phyloP scores from a whole-genome alignment of 2,888 invertebrate genomes.

The Myopa tessellatipennis region DNA sequence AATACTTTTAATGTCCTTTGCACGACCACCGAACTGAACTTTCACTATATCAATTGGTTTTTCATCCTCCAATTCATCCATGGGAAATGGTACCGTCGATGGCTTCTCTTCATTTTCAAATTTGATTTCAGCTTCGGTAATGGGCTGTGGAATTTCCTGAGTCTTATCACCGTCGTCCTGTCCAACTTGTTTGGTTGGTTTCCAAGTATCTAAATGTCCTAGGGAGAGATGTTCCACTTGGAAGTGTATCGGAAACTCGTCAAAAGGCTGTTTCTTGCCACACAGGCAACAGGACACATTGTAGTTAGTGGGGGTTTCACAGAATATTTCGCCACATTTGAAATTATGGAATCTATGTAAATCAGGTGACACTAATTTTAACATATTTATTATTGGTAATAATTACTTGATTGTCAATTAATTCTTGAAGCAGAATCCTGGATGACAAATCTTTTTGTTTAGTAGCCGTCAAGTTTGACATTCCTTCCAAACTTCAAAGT shows the following conservation, averaged over 20 bases:
- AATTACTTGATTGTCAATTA: background rate
- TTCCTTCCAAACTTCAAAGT: no score
- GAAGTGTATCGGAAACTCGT: conserved; percentile 56
- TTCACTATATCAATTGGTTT: conserved; percentile 43
- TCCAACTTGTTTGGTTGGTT: background rate
- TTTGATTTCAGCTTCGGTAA: conserved; percentile 14
- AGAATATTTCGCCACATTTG: conserved; percentile 61
- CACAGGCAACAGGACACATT: conserved; percentile 58
- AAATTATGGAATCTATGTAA: conserved; percentile 51
- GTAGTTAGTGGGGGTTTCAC: conserved; percentile 53
- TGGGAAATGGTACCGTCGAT: background rate
- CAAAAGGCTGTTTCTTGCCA: conserved; percentile 50
- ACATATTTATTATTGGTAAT: conserved; percentile 49
- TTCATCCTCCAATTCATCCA: conserved; percentile 34
- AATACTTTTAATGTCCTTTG: conserved; percentile 17
- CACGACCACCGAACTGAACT: conserved; percentile 13
- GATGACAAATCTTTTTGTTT: no score
- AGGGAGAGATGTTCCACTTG: conserved; percentile 45
- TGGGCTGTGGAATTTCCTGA: background rate
- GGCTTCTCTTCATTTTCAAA: conserved; percentile 31
- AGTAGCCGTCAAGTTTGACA: no score
- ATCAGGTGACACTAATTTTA: conserved; percentile 52
- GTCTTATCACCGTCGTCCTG: conserved; percentile 12
- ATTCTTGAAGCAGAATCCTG: background rate
- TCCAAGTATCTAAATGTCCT: conserved; percentile 15